Evolutionary conservation across 1,140 invertebrate species (phyloP), one percentile per base, ranked within the genome.

Genomic region (Ostrea denselamellosa): DNA sequence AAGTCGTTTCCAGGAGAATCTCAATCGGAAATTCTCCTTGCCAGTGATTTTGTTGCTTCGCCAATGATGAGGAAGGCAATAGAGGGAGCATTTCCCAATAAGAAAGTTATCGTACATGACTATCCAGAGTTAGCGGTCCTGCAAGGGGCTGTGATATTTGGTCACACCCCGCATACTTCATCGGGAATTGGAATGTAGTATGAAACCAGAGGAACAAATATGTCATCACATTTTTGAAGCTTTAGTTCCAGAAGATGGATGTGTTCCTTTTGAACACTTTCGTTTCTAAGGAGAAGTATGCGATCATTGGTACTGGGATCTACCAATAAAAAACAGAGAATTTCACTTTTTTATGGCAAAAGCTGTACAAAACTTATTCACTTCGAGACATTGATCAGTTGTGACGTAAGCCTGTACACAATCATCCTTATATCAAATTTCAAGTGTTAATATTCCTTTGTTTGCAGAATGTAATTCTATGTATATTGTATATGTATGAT

Each of bases 61-160:
- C 86, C 87, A 0, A 87, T 89, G 28, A 85, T 90, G 8, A 83
- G 87, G 22, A 84, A 90, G 44, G 87, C 87, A 53, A 86, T 89
- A 4, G 87, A 77, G 62, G 54, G 62, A 14, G 51, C 34, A 56
- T 90, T 90, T 54, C 89, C 87, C 10, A 56, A 85, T 8, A 52
- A 81, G 19, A 83, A 58, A 2, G 54, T 90, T 0, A 86, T 89
- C 0, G 54, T 85, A 1, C 89, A 87, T 28, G 34, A 28, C 8
- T 87, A 90, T 17, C 83, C 87, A 17, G 87, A 83, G 22, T 51
- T 90, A 5, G 85, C 89, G 5, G 87, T 88, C 12, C 14, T 90
- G 62, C 88, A 90, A 83, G 89, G 89, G 0, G 89, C 89, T 8
- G 89, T 90, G 2, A 22, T 90, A 34, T 90, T 85, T n/a, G 87